Base-by-base conservation (phyloP, 2,888 invertebrate genomes). In the Diarsia dahlii region DNA sequence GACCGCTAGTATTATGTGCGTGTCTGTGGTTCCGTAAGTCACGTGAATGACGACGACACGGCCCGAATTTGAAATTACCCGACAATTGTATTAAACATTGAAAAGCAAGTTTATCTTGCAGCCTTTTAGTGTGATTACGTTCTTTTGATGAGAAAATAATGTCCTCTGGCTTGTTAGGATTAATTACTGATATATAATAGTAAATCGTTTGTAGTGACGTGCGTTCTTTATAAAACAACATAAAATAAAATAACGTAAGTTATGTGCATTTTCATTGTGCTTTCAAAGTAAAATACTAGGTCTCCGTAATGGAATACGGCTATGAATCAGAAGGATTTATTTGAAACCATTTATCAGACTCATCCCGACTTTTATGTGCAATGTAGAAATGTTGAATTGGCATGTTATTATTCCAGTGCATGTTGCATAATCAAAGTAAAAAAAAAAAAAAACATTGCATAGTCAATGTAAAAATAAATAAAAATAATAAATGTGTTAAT, bases 31-130 rank as follows among this genome's bases (percentile, higher is more conserved):
- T 81, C 74, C 76, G 76, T 74, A 69, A 23, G 80, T 83, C 68
- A 81, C 87, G 86, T 90, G 89, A 91, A 91, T 89, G 89, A 92
- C 71, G 78, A 82, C 88, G 89, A 89, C 90, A 87, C 86, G 87
- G 84, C 83, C 88, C 85, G 87, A 89, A 89, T 89, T 85, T 83
- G 81, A 91, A 91, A 89, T 90, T 89, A 88, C 78, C 88, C 84
- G 80, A 85, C 89, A 87, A 90, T 90, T 87, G 88, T 87, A 90
- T 90, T 89, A 13, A 23, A 48, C 48, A 48, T 34, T 73, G 48
- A 65, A 69, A 28, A 20, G 20, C 12, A 56, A 52, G 13, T 74
- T 62, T 15, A 13, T 62, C 23, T 20, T 28, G 18, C 9, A 50
- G 34, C 20, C 6, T n/a, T 34, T 23, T 45, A 23, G 34, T 46